Percentiles rank a stretch among this genome's conserved stretches.
phyloP scores from a whole-genome alignment of 2,113 vertebrate species.

The Anguilla rostrata region DNA sequence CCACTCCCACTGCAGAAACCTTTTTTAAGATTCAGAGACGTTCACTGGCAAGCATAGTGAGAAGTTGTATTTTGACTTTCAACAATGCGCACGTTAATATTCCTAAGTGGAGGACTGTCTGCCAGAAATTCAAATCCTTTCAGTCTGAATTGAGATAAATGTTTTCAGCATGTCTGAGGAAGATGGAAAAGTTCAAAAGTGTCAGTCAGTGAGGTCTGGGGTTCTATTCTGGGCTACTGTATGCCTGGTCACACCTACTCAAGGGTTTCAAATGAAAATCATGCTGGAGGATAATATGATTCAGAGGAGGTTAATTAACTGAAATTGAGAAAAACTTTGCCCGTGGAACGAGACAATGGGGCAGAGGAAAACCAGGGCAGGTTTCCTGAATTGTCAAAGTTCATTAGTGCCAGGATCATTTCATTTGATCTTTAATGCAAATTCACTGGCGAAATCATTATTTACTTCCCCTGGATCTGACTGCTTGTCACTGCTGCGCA shows the following conservation, averaged over 20 bases:
- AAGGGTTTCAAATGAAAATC: slow-evolving; percentile 46
- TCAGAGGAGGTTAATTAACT: slow-evolving; percentile 54
- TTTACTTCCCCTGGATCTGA: not conserved
- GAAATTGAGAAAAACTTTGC: slow-evolving; percentile 30
- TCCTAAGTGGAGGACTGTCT: slow-evolving; percentile 47
- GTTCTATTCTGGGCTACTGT: slow-evolving; percentile 51
- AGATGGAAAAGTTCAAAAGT: slow-evolving; percentile 58
- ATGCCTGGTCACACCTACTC: slow-evolving; percentile 42
- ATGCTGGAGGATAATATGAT: slow-evolving; percentile 48
- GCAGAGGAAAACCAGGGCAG: slow-evolving; percentile 30
- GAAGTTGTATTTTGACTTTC: slow-evolving; percentile 19
- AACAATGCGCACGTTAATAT: slow-evolving; percentile 40
- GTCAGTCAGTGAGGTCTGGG: slow-evolving; percentile 58
- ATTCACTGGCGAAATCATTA: not conserved
- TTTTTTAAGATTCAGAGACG: slow-evolving; percentile 12
- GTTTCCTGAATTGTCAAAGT: slow-evolving; percentile 29
- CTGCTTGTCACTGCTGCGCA: not conserved
- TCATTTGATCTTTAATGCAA: slow-evolving; percentile 9
- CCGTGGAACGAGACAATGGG: slow-evolving; percentile 27
- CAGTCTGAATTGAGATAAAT: slow-evolving; percentile 54
- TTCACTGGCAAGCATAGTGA: slow-evolving; percentile 19
- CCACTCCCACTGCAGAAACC: not conserved
- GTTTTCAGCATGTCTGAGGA: slow-evolving; percentile 41
- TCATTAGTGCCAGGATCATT: slow-evolving; percentile 9
- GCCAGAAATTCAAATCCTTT: slow-evolving; percentile 53